Evolutionary conservation across 1,140 invertebrate genomes (phyloP).

Genomic region (Panulirus ornatus): DNA sequence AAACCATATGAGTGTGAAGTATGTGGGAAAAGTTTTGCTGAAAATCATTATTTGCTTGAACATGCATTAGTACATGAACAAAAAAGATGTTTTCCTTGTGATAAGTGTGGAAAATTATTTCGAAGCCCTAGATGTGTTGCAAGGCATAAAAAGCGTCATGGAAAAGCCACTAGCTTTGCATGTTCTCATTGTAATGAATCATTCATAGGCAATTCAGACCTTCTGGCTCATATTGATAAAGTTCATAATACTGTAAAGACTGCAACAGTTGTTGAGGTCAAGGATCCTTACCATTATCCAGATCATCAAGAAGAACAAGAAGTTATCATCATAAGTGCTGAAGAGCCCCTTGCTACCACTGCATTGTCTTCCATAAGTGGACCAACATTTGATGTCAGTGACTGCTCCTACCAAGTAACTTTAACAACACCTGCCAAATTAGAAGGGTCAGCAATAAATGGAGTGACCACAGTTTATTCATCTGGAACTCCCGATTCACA

Average conservation of each 20-base stretch:
- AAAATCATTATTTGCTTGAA: conserved; percentile 81
- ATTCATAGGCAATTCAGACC: conserved; percentile 80
- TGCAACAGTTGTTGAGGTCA: background rate
- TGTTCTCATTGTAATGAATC: conserved; percentile 77
- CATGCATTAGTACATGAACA: conserved; percentile 79
- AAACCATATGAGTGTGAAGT: conserved; percentile 78
- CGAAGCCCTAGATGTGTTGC: conserved; percentile 76
- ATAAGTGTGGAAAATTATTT: conserved; percentile 78
- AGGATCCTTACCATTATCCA: background rate
- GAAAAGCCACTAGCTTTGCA: conserved; percentile 76
- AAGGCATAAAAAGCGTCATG: conserved; percentile 76
- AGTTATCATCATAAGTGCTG: background rate
- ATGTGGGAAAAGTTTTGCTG: conserved; percentile 83
- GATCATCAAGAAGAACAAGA: background rate
- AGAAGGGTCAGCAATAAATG: background rate
- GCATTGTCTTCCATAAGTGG: background rate
- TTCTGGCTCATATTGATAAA: conserved; percentile 77
- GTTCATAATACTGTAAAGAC: conserved; percentile 69
- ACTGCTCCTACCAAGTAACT: background rate
- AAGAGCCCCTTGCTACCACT: background rate
- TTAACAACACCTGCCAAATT: background rate
- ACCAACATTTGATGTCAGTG: background rate
- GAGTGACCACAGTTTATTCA: background rate
- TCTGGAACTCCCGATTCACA: background rate
- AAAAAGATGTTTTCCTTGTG: conserved; percentile 79